These are phyloP conservation scores for Daphoenositta chrysoptera DNA, from an alignment of 2,113 vertebrate species.

Conservation along the genomic window DNA sequence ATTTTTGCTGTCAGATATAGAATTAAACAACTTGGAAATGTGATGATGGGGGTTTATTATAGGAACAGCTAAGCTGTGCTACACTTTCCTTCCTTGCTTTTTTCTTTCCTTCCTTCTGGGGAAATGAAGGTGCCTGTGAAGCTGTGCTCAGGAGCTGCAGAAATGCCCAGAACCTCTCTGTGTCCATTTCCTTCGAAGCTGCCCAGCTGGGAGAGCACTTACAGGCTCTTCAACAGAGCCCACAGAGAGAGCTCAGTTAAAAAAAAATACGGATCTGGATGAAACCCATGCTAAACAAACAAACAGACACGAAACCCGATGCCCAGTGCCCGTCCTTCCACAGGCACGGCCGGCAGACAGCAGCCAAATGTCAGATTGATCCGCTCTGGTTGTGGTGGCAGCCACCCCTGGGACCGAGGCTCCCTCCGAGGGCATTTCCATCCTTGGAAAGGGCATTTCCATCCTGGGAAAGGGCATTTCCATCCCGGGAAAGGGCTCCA, in stretches of 20 bases:
- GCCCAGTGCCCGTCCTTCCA: not conserved
- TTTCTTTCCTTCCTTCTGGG: too few relatives aligned
- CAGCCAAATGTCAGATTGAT: not conserved
- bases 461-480: not conserved
- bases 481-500: not conserved
- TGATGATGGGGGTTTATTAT: accelerated
- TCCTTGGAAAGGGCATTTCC: not conserved
- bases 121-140: not conserved
- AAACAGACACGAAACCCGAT: not conserved
- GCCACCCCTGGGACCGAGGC: accelerated
- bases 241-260: not conserved
- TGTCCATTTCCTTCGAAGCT: not conserved
- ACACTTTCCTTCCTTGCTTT: not conserved
- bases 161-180: not conserved
- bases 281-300: not conserved
- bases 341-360: not conserved
- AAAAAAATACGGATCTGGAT: not conserved
- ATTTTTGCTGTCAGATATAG: not conserved
- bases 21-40: not conserved
- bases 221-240: not conserved
- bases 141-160: not conserved
- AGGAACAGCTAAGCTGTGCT: not conserved
- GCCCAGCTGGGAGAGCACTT: not conserved
- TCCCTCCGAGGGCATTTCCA: not conserved
- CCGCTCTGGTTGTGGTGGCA: not conserved